Base-by-base conservation (phyloP, 2,797 vertebrate genomes). In the Microctenopoma lineatum region DNA sequence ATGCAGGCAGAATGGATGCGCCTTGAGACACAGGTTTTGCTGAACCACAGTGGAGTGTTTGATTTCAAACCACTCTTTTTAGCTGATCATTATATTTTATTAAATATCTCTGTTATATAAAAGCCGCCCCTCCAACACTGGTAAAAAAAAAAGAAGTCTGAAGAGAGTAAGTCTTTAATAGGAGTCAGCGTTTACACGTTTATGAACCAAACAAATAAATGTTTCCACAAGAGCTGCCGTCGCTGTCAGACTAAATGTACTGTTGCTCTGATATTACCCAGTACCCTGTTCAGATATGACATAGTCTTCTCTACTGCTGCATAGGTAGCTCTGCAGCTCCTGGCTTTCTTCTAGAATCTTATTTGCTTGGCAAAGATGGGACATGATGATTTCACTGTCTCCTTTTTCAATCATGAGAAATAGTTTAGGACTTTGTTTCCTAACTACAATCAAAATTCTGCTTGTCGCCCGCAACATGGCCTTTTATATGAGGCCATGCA, bases 41-140 rank as follows among this genome's bases (percentile, higher is more conserved):
- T 90, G 89, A 91, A 87, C 80, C 83, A 89, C 73, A 57, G 62
- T 68, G 84, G 81, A 84, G 81, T 84, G 89, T 90, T 91, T 91
- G 89, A 92, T 91, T 90, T 92, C 80, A 74, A 85, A 89, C 82
- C 86, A 83, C 73, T 21, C 21, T 84, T 91, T 92, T 93, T 91
- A 88, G 88, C 87, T 90, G 90, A 91, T 92, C 83, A 84, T 93
- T 89, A 90, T 88, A 84, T 90, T 92, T 91, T 89, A 92, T 92
- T 90, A 89, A 90, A 83, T 74, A 70, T 90, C 82, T 83, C 69
- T 57, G 84, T 90, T 90, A 87, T 87, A 84, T 84, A 84, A 90
- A 89, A 85, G 70, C 66, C 21, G 21, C 74, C 73, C 69, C 75
- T 79, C 55, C 52, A 34, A 56, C 45, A 26, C 29, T 36, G 13